Evolutionary conservation across 2,888 invertebrate genomes (phyloP).

Genomic region (Sphaerophoria taeniata): DNA sequence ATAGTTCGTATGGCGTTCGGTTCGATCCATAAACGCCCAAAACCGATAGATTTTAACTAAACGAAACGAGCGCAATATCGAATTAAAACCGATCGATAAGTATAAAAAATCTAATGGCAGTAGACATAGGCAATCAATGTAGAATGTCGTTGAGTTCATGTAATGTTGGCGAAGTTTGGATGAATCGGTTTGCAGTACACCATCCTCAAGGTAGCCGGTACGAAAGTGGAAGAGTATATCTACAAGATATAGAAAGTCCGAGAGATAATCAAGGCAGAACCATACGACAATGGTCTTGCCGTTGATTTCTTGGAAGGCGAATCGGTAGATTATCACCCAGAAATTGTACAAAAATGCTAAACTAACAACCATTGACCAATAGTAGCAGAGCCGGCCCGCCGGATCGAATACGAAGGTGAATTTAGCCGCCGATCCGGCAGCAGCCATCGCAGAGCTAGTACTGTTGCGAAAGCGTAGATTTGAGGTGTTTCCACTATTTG

Average conservation of each 20-base stretch:
- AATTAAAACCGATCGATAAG: conserved; percentile 98
- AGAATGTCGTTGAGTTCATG: conserved; percentile 98
- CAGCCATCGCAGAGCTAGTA: conserved; percentile 76
- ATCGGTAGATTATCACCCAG: conserved; percentile 99
- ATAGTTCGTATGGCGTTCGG: conserved; percentile 99
- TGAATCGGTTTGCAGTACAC: conserved; percentile 97
- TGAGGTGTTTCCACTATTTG: conserved; percentile 59
- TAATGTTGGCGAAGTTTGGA: conserved; percentile 97
- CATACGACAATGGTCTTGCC: conserved; percentile 95
- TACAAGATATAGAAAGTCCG: conserved; percentile 97
- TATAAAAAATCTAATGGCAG: conserved; percentile 99
- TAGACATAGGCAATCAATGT: conserved; percentile 99
- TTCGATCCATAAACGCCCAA: conserved; percentile 99
- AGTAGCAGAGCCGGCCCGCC: conserved; percentile 97
- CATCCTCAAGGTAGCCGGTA: conserved; percentile 98
- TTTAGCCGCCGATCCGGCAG: conserved; percentile 83
- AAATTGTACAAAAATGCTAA: conserved; percentile 98
- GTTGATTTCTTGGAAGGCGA: conserved; percentile 99
- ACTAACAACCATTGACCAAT: conserved; percentile 98
- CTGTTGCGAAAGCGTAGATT: conserved; percentile 78
- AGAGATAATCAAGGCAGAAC: conserved; percentile 98
- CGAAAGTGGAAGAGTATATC: conserved; percentile 99
- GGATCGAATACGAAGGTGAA: conserved; percentile 99
- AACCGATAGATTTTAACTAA: conserved; percentile 98
- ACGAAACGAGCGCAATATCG: conserved; percentile 96